Evolutionary conservation across 2,113 vertebrate species (phyloP).

Genomic region (Chlorodrepanis virens): DNA sequence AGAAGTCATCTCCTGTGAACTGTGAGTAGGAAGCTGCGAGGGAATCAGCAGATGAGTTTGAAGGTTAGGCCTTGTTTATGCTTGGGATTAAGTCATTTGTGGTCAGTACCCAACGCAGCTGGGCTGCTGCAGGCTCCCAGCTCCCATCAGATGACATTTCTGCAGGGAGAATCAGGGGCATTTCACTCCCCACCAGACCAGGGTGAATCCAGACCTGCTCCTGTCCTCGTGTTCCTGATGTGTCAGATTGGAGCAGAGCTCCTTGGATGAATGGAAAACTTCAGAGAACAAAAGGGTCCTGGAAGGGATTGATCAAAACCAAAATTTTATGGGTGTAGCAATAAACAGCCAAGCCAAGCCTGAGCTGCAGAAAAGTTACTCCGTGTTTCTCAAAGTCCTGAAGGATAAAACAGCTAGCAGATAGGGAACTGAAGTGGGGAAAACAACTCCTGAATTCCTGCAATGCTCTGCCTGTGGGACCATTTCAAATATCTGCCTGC

Average conservation of each 20-base stretch:
- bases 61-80: conserved; percentile 48
- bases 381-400: not conserved
- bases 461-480: conserved; percentile 36
- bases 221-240: rapidly evolving
- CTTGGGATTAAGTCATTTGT: conserved; percentile 60
- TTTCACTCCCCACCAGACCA: rapidly evolving
- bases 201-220: not conserved
- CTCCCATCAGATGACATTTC: not conserved
- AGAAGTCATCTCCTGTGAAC: conserved; percentile 39
- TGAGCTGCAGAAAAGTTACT: not conserved
- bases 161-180: not conserved
- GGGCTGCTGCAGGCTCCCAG: conserved; percentile 32
- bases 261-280: not conserved
- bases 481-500: conserved; percentile 57
- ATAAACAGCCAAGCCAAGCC: not conserved
- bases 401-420: not conserved
- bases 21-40: conserved; percentile 50
- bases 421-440: not conserved
- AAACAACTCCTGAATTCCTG: not conserved
- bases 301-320: conserved; percentile 20
- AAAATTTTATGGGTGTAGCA: conserved; percentile 13
- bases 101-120: conserved; percentile 47
- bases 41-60: conserved; percentile 33
- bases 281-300: not conserved
- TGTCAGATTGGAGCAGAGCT: not conserved